Conservation (phyloP, 2,888 invertebrate species). For the Torymus aiolomorphi region DNA sequence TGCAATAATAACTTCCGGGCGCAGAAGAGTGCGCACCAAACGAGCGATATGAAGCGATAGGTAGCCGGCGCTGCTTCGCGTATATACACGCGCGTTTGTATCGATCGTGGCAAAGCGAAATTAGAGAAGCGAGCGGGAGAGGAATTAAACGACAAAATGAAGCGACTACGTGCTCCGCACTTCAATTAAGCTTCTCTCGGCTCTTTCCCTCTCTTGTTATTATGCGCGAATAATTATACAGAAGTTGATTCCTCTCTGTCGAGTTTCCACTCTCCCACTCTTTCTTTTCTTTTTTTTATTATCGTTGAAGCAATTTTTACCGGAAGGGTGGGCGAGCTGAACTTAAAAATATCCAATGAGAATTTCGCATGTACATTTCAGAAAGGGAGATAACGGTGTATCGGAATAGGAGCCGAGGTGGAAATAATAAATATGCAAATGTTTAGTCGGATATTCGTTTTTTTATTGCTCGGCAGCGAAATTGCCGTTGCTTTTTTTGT, state of each 20-base stretch:
- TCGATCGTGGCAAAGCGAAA: not conserved
- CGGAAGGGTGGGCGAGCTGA: not conserved
- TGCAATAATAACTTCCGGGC: conserved; percentile 16
- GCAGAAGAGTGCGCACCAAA: not conserved
- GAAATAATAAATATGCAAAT: conserved; percentile 30
- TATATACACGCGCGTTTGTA: not conserved
- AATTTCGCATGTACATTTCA: conserved; percentile 7
- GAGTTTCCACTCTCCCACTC: too few relatives aligned
- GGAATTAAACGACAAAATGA: conserved; percentile 28
- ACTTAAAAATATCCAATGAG: conserved; percentile 30
- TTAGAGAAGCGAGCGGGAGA: not conserved
- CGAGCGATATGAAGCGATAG: not conserved
- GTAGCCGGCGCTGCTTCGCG: not conserved
- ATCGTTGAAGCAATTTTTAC: conserved; percentile 11
- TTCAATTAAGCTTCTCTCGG: conserved; percentile 34
- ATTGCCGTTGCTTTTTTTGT: conserved; percentile 5
- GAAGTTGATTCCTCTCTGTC: conserved; percentile 16
- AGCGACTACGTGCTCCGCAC: not conserved
- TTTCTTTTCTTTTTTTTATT: not conserved
- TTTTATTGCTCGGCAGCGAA: conserved; percentile 43
- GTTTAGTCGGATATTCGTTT: conserved; percentile 10
- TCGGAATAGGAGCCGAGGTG: not conserved
- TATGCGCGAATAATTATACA: conserved; percentile 27
- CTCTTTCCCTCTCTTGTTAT: conserved; percentile 23
- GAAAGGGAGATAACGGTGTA: not conserved